Base-by-base conservation (phyloP, 2,888 invertebrate genomes). In the Abrostola tripartita region DNA sequence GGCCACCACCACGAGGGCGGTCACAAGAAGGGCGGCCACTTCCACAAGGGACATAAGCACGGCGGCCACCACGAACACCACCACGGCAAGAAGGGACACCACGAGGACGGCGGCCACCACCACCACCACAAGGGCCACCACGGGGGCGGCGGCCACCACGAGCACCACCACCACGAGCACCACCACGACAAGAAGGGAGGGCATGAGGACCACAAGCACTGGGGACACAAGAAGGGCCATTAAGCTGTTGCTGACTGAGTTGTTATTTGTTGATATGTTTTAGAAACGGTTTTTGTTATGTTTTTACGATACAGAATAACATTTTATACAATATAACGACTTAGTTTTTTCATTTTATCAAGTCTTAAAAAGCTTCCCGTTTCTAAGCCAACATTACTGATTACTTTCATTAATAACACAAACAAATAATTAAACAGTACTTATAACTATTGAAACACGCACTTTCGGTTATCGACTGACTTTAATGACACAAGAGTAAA, bases 111-210 rank as follows among this genome's bases (percentile, higher is more conserved):
- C 11, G 96, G 96, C 68, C 97, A 97, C 86, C 96, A 97, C 86
- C 96, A 97, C 83, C 96, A 97, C 73, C 96, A 97, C 84, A 96
- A 96, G 82, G 97, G 97, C 1, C 97, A 97, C 90, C 97, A 97
- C 86, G 96, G 96, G 64, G 96, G 96, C 24, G 97, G 96, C 47
- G 97, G 97, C 24, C 97, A 97, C 82, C 96, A 97, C 66, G 96
- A 97, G 70, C 97, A 97, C 83, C 95, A 96, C 86, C 95, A 96
- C 49, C 96, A 97, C 87, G 96, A 97, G 68, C 95, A 96, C 82
- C 95, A 96, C 62, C 96, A 97, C 81, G 97, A 95, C 82, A 97
- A 97, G 92, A 97, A 98, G 88, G 97, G 97, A 47, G 97, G 97
- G 54, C 96, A 97, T 79, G 96, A 97, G 73, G 96, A 96, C 80